phyloP scores from a whole-genome alignment of 2,797 vertebrate species.

The Sarcoramphus papa region DNA sequence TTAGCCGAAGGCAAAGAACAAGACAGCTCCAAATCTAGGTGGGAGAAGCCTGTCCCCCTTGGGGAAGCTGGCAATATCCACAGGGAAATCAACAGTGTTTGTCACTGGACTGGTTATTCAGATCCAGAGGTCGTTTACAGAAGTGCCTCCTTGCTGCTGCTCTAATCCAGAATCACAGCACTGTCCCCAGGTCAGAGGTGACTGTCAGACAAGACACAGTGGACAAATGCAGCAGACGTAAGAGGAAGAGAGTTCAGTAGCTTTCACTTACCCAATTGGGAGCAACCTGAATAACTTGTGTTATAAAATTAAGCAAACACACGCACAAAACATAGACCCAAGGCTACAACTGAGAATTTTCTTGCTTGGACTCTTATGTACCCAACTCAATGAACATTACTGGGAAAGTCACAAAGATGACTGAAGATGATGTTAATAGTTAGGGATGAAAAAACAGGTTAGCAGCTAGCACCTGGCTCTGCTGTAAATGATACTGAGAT shows the following conservation, averaged over 20 bases:
- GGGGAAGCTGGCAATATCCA: neutral
- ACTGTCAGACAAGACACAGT: neutral
- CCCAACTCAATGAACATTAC: neutral
- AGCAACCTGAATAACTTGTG: neutral
- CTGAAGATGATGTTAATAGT: neutral
- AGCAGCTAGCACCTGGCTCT: neutral
- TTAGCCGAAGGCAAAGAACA: neutral
- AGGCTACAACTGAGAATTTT: neutral
- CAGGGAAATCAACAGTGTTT: neutral
- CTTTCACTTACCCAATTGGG: neutral
- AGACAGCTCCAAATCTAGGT: neutral
- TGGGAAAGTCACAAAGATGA: neutral
- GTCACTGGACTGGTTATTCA: neutral
- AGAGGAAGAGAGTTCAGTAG: neutral
- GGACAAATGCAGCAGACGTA: neutral
- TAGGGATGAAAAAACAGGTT: neutral
- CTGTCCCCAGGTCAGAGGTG: neutral
- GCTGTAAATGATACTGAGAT: neutral
- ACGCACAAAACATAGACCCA: neutral
- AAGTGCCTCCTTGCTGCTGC: neutral
- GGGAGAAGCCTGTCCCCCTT: neutral
- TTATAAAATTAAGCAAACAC: neutral
- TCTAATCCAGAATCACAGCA: neutral
- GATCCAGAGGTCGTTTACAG: neutral
- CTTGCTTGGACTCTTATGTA: neutral